Evolutionary conservation across 2,797 vertebrate genomes (phyloP), one percentile per base, ranked within the genome.

Genomic region (Argyrosomus regius): DNA sequence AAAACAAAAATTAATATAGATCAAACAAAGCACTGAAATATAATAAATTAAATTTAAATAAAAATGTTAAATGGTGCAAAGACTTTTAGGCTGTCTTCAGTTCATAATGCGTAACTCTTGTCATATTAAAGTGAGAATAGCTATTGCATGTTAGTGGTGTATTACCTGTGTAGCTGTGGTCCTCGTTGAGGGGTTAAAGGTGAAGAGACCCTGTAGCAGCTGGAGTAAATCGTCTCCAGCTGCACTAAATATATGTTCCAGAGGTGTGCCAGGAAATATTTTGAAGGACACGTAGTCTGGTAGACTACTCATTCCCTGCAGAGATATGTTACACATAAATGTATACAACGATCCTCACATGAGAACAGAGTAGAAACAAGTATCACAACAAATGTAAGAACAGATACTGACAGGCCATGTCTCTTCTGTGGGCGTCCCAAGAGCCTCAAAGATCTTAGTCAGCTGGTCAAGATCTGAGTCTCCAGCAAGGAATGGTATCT

Each of bases 231-330:
- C 98, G 3, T 99, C 97, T 67, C 97, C 97, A 72, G 98, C 98
- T 11, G 98, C 98, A 84, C 95, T 99, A 92, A 99, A 99, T 93
- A 99, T 99, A 88, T 97, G 96, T 2, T 98, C 97, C 84, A 99
- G 92, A 0, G 96, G 97, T 70, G 97, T 98, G 70, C 97, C 98
- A 63, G 97, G 97, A 84, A 99, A 98, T 78, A 94, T 93, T 86
- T 99, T 99, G 92, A 99, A 99, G 1, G 97, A 96, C 76, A 99
- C 96, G 12, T 97, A 99, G 92, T 99, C 98, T 75, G 98, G 98
- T 66, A 99, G 96, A 93, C 87, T 99, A 6, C 81, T 96, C 96
- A 99, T 94, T 1, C 97, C 97, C 98, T 99, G 81, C 43, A 83
- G 26, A 87, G 24, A 85, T 11, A 83, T 35, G 65, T 18, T 16